phyloP scores from a whole-genome alignment of 2,113 vertebrate species.

The Pelobates fuscus region DNA sequence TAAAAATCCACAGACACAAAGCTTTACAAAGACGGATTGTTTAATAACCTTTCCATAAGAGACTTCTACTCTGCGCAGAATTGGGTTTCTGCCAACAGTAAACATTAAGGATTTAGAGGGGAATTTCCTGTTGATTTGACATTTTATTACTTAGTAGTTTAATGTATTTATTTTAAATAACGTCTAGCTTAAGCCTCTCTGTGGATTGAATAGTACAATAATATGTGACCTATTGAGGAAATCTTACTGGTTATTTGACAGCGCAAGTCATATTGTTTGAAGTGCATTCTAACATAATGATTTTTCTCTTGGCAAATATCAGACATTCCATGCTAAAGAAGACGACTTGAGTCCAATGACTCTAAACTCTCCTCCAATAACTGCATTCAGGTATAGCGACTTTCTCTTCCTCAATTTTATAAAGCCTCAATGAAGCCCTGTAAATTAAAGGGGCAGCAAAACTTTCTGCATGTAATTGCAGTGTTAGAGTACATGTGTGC shows the following conservation, averaged over 20 bases:
- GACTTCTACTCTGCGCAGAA: constrained; percentile 46
- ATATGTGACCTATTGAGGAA: background rate
- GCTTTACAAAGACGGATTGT: constrained; percentile 42
- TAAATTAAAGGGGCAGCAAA: no score
- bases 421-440: no score
- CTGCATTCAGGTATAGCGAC: no score
- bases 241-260: background rate
- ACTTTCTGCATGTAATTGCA: no score
- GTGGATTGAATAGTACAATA: constrained; percentile 31
- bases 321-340: background rate
- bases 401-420: no score
- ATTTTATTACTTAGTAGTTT: constrained; percentile 37
- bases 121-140: constrained; percentile 55
- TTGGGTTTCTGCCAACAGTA: constrained; percentile 55
- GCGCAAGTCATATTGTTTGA: constrained; percentile 8
- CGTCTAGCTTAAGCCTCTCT: constrained; percentile 38
- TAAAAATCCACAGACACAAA: constrained; percentile 24
- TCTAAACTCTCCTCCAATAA: no score
- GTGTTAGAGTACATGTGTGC: no score
- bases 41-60: constrained; percentile 56
- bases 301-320: constrained; percentile 26
- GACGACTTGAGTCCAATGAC: background rate
- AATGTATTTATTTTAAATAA: constrained; percentile 41
- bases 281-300: constrained; percentile 28
- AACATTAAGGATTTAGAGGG: background rate